Percentiles rank a stretch among this genome's conserved stretches.
These are phyloP conservation scores for Thelaira solivaga DNA, from an alignment of 2,888 invertebrate species.

Conservation along the genomic window DNA sequence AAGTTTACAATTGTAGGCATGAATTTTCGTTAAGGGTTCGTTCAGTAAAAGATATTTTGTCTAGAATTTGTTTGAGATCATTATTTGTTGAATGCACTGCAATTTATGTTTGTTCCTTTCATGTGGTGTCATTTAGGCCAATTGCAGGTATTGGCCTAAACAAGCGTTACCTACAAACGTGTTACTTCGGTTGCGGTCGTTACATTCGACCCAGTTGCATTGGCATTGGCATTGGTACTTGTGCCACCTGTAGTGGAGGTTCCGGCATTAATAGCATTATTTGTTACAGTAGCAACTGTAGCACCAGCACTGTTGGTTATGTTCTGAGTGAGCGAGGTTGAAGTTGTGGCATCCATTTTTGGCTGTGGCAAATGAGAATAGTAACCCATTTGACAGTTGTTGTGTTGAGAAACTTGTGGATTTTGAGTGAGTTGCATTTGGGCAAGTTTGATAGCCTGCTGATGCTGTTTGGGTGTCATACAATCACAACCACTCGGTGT, in stretches of 20 bases:
- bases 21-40: too few relatives aligned
- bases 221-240: slow-evolving; percentile 3
- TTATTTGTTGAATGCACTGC: slow-evolving; percentile 19
- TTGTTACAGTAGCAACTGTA: not conserved
- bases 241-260: not conserved
- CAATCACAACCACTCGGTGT: slow-evolving; percentile 68
- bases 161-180: slow-evolving; percentile 79
- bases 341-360: slow-evolving; percentile 72
- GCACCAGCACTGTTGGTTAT: slow-evolving; percentile 69
- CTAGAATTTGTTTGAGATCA: slow-evolving; percentile 17
- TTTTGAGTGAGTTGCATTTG: slow-evolving; percentile 71
- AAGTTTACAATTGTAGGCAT: too few relatives aligned
- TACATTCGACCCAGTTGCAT: slow-evolving; percentile 69
- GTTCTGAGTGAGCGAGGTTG: slow-evolving; percentile 61
- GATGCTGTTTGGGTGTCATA: slow-evolving; percentile 70
- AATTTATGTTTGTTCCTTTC: not conserved
- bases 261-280: not conserved
- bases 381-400: slow-evolving; percentile 74
- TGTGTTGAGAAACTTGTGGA: slow-evolving; percentile 72
- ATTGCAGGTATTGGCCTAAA: slow-evolving; percentile 64
- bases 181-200: slow-evolving; percentile 84
- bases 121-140: slow-evolving; percentile 59
- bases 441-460: slow-evolving; percentile 70
- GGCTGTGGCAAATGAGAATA: slow-evolving; percentile 75
- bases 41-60: too few relatives aligned